Evolutionary conservation across 2,113 vertebrate genomes (phyloP).

Genomic region (Cervus canadensis): DNA sequence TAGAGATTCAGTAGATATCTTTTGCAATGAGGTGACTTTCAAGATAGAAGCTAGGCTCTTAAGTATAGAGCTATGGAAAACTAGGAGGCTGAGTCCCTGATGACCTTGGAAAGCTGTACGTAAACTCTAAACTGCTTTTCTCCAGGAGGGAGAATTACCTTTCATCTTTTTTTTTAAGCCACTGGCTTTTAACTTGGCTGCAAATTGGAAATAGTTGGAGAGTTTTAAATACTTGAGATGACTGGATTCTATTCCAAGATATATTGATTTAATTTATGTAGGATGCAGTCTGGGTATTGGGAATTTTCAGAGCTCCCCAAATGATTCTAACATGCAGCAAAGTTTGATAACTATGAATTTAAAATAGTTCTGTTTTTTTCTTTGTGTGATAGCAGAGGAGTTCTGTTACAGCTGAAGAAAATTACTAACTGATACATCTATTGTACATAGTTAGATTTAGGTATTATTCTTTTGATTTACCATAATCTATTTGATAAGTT

Average conservation of each 20-base stretch:
- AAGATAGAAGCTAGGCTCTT: not conserved
- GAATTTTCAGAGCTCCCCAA: not conserved
- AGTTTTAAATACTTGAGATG: constrained; percentile 7
- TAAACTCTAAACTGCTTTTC: not conserved
- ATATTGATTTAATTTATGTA: not conserved
- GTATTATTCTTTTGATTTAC: not conserved
- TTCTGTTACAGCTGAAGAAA: not conserved
- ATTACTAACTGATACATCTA: not conserved
- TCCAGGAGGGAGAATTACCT: not conserved
- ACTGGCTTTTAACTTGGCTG: not conserved
- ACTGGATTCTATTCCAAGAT: not conserved
- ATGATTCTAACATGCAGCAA: not conserved
- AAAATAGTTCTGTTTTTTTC: not conserved
- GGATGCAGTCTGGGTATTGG: not conserved
- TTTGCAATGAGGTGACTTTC: not conserved
- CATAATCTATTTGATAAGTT: not conserved
- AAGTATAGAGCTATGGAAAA: not conserved
- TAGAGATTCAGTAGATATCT: not conserved
- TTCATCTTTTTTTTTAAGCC: not conserved
- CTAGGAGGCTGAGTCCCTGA: not conserved
- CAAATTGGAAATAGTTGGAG: not conserved
- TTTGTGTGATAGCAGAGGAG: not conserved
- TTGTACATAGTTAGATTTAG: not conserved
- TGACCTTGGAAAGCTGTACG: not conserved
- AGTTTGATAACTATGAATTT: not conserved